Base-by-base conservation (phyloP, 2,888 invertebrate genomes). In the Amaurobius ferox region DNA sequence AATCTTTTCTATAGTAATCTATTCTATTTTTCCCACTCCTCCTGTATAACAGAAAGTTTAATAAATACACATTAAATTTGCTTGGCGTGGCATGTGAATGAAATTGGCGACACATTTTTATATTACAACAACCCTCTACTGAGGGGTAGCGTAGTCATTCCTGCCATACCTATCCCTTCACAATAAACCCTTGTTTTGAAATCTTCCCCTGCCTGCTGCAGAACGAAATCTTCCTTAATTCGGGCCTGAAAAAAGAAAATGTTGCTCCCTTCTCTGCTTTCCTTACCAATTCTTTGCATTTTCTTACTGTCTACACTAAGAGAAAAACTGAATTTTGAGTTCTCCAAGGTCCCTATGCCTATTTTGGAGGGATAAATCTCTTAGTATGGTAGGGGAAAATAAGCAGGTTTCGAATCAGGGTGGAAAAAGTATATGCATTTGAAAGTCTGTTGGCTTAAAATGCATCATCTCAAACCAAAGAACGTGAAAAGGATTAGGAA, bases 171-270 rank as follows among this genome's bases (percentile, higher is more conserved):
- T n/a, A 28, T 26, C 71, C 32, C 30, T 78, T 16, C 48, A 71
- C 79, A 79, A 71, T 62, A 71, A 64, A 62, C 64, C 62, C 71
- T 79, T 79, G 71, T 79, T 79, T 79, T n/a, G 13, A 66, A 48
- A 74, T 76, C 44, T 76, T 32, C 32, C 23, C 48, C 44, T 30
- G 13, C 44, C 64, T 23, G 23, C 55, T 55, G 55, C 1, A 23
- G 55, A 55, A 40, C n/a, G 44, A 40, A 64, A 62, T 39, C 67
- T 30, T 48, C 28, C 23, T 23, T 44, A 76, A 76, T 67, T 66
- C 64, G 19, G 39, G n/a, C 44, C 44, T 2, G 44, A 44, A 44
- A 16, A 44, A 44, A 55, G 19, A 55, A 23, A 55, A 23, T 23
- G 11, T 23, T n/a, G 6, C 23, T 55, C 16, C 16, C 19, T 23